A percentile compares a stretch with the other conserved stretches of the same genome.
phyloP scores from a whole-genome alignment of 2,888 invertebrate genomes.

The Scaptomyza polygonia region DNA sequence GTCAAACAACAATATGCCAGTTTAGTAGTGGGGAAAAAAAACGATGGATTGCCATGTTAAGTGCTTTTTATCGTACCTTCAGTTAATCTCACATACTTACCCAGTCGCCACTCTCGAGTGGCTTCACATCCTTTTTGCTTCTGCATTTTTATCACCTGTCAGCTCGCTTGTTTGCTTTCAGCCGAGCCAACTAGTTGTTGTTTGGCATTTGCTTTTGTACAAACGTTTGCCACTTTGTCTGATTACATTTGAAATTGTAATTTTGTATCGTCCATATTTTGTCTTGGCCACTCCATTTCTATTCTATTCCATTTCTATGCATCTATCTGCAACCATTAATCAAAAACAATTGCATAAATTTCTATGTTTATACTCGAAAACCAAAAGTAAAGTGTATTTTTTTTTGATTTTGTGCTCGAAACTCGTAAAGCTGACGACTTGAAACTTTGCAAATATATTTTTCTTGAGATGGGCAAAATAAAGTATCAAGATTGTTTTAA shows the following conservation, averaged over 20 bases:
- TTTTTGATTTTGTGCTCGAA: too few relatives aligned
- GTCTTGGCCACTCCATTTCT: slow-evolving; percentile 40
- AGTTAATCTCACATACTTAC: slow-evolving; percentile 73
- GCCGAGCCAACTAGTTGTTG: slow-evolving; percentile 30
- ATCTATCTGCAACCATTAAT: slow-evolving; percentile 57
- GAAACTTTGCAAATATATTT: too few relatives aligned
- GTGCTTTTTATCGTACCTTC: slow-evolving; percentile 76
- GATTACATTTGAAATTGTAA: slow-evolving; percentile 85
- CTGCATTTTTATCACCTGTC: slow-evolving; percentile 79
- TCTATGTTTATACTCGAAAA: too few relatives aligned
- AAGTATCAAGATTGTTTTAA: too few relatives aligned
- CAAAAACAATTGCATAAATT: slow-evolving; percentile 32
- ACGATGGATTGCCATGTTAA: slow-evolving; percentile 79
- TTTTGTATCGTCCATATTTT: slow-evolving; percentile 68
- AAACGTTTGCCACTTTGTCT: slow-evolving; percentile 80
- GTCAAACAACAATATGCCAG: slow-evolving; percentile 55
- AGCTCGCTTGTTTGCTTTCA: slow-evolving; percentile 63
- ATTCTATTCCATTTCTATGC: slow-evolving; percentile 62
- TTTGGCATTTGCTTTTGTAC: slow-evolving; percentile 29
- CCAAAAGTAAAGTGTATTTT: too few relatives aligned
- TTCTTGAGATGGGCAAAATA: too few relatives aligned
- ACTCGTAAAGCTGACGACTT: too few relatives aligned
- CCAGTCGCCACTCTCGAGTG: slow-evolving; percentile 28
- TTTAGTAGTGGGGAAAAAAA: slow-evolving; percentile 46
- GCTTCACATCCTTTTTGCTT: slow-evolving; percentile 15